Base-by-base conservation (phyloP, 2,113 vertebrate genomes). In the Mugil cephalus region DNA sequence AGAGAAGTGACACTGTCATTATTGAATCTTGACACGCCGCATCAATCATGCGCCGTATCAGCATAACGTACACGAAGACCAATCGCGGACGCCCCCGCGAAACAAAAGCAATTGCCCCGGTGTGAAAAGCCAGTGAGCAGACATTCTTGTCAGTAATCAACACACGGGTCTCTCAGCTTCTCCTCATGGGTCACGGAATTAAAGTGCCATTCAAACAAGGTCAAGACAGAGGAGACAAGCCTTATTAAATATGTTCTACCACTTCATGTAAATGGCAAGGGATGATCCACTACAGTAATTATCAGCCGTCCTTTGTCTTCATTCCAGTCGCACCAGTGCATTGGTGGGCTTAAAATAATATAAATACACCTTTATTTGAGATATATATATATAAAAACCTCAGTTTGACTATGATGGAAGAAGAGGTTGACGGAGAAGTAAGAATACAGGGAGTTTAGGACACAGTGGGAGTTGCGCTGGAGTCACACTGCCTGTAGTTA, bases 171-270 rank as follows among this genome's bases (percentile, higher is more conserved):
- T 74, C 80, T 87, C 67, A 67, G 69, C 79, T 69, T 78, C 75
- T 78, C 78, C 65, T 87, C 68, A 54, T 77, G 80, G 84, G 70
- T 78, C 81, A 71, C 21, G 61, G 78, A 89, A 87, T 87, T 82
- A 87, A 88, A 90, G 86, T 87, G 87, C 73, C 88, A 90, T 91
- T 93, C 87, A 86, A 71, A 77, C 87, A 92, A 92, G 92, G 90
- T 93, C 90, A 88, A 79, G 76, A 76, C 84, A 38, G 71, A 63
- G 64, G 78, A 89, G 81, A 86, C 69, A 64, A 84, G 80, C 82
- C 72, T 85, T 84, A 87, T 87, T 90, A 83, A 89, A 92, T 84
- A 83, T 88, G 83, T 87, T 88, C 69, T 72, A 79, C 68, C 69
- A 80, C 76, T 86, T 77, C 63, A 88, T 84, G 82, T 75, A 86